Percentiles rank a stretch among this genome's conserved stretches.
These are phyloP conservation scores for Tigriopus japonicus DNA, from an alignment of 1,140 invertebrate species.

Conservation along the genomic window DNA sequence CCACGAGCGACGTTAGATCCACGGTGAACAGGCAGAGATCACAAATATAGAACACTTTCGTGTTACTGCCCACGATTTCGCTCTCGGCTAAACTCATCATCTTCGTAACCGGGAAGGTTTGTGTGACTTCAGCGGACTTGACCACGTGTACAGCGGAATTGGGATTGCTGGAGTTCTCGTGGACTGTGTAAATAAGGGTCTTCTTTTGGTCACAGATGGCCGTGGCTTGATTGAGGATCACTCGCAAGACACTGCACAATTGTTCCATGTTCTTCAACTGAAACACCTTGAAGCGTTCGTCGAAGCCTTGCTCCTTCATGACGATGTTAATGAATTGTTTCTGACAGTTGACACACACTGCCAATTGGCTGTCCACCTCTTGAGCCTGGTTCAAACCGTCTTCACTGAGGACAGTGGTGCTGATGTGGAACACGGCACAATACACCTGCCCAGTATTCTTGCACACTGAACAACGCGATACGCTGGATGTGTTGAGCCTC, in stretches of 20 bases:
- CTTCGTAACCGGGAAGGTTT: background rate
- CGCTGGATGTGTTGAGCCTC: background rate
- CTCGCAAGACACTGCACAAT: background rate
- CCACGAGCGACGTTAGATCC: constrained; percentile 1
- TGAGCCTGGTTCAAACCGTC: background rate
- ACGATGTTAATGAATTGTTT: constrained; percentile 13
- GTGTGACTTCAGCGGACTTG: background rate
- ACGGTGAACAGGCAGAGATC: constrained; percentile 10
- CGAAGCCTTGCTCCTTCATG: constrained; percentile 7
- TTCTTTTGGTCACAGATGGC: background rate
- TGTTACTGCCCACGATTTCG: background rate
- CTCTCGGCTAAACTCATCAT: background rate
- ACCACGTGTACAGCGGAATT: background rate
- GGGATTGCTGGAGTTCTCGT: background rate
- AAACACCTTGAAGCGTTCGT: constrained; percentile 6
- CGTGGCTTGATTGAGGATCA: background rate
- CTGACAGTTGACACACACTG: constrained; percentile 10
- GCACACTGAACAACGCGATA: constrained; percentile 6
- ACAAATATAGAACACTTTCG: constrained; percentile 8
- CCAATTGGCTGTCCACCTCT: background rate
- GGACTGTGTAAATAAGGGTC: background rate
- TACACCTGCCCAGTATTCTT: background rate
- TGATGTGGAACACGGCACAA: constrained; percentile 8
- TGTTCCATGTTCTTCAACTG: constrained; percentile 12
- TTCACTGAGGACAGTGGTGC: background rate